phyloP scores from a whole-genome alignment of 1,140 invertebrate genomes.

The Pseudoatta argentina region DNA sequence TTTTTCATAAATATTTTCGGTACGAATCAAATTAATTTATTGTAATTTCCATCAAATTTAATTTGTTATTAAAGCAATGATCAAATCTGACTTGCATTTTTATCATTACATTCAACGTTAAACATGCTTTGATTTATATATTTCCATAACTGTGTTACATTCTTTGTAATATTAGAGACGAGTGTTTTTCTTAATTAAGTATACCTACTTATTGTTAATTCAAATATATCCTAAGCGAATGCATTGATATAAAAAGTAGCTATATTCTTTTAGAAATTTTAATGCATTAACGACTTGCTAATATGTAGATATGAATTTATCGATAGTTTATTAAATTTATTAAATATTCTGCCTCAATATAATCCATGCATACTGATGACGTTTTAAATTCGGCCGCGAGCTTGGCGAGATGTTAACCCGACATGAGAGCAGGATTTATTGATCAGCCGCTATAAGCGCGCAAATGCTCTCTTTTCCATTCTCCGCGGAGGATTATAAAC shows the following conservation, averaged over 20 bases:
- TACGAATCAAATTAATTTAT: background rate
- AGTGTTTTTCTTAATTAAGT: background rate
- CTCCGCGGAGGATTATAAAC: constrained; percentile 65
- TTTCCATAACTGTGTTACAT: too few relatives aligned
- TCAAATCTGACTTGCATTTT: background rate
- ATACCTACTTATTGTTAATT: background rate
- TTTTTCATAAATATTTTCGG: background rate
- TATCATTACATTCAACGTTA: background rate
- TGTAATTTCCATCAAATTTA: background rate
- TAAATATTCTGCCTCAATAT: background rate
- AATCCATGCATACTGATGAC: constrained; percentile 30
- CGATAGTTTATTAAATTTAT: constrained; percentile 33
- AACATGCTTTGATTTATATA: background rate
- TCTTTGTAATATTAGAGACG: background rate
- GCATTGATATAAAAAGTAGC: background rate
- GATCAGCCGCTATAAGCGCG: constrained; percentile 67
- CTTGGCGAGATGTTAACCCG: constrained; percentile 38
- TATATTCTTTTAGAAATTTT: background rate
- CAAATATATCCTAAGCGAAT: background rate
- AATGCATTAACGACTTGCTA: background rate
- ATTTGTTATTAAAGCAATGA: background rate
- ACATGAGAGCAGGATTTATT: constrained; percentile 60
- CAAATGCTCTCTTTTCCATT: constrained; percentile 28
- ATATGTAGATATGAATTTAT: constrained; percentile 29
- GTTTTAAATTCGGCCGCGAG: constrained; percentile 36